These are phyloP conservation scores for Melanostoma mellinum DNA, from an alignment of 2,888 invertebrate species.

Conservation along the genomic window DNA sequence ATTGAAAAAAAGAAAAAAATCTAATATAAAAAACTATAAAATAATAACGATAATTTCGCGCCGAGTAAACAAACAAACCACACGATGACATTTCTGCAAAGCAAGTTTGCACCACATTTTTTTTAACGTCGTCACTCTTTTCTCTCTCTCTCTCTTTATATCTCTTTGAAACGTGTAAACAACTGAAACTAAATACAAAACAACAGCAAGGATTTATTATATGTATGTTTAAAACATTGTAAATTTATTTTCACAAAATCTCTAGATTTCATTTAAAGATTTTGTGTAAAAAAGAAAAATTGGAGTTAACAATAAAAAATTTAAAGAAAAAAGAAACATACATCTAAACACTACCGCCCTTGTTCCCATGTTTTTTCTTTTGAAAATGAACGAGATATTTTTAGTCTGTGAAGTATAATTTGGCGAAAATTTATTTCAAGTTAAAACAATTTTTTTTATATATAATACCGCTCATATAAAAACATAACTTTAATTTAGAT, in stretches of 20 bases:
- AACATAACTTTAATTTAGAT: conserved; percentile 55
- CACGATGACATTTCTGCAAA: conserved; percentile 65
- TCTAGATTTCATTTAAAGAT: conserved; percentile 61
- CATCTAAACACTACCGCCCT: conserved; percentile 44
- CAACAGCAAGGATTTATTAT: conserved; percentile 50
- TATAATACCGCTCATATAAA: conserved; percentile 48
- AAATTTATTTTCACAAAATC: conserved; percentile 66
- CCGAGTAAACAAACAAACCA: conserved; percentile 64
- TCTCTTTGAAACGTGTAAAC: conserved; percentile 38
- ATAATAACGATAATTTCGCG: conserved; percentile 44
- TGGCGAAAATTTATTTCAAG: conserved; percentile 29
- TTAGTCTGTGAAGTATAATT: conserved; percentile 13
- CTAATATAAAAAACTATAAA: conserved; percentile 28
- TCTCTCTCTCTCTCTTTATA: conserved; percentile 16
- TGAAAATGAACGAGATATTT: conserved; percentile 16
- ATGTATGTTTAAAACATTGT: conserved; percentile 61
- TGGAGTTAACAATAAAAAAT: conserved; percentile 20
- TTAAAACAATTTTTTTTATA: conserved; percentile 27
- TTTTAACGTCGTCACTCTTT: conserved; percentile 24
- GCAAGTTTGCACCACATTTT: conserved; percentile 59
- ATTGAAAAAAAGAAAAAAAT: conserved; percentile 47
- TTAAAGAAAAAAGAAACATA: conserved; percentile 47
- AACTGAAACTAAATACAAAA: conserved; percentile 26
- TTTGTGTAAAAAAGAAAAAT: conserved; percentile 46
- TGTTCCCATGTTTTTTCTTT: conserved; percentile 39